A percentile compares a stretch with the other conserved stretches of the same genome.
Evolutionary conservation across 2,113 vertebrate species (phyloP).

Genomic region (Sminthopsis crassicaudata): DNA sequence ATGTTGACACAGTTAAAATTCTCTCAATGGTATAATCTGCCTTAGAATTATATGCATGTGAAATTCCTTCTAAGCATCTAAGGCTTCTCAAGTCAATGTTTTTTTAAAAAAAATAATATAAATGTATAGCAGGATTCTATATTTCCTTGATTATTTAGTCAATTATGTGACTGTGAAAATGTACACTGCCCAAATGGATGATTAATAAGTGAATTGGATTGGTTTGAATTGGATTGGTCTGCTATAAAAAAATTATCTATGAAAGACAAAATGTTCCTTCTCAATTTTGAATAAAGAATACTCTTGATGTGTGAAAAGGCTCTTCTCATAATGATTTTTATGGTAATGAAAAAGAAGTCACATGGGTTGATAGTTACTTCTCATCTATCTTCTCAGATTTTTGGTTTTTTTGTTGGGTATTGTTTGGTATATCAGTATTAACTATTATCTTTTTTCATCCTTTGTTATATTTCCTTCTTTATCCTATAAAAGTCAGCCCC

Average conservation of each 20-base stretch:
- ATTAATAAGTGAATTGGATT: background rate
- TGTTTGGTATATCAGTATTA: background rate
- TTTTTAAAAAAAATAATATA: background rate
- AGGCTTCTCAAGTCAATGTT: background rate
- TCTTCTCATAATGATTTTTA: background rate
- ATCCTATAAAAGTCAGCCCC: background rate
- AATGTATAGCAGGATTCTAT: background rate
- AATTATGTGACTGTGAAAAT: background rate
- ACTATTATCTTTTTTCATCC: background rate
- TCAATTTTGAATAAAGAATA: background rate
- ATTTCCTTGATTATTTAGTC: background rate
- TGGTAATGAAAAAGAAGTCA: background rate
- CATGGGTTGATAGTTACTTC: background rate
- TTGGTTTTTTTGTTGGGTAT: too few relatives aligned
- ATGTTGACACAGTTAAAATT: background rate
- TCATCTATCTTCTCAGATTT: too few relatives aligned
- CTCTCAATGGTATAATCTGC: background rate
- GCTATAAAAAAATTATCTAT: background rate
- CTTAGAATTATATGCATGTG: background rate
- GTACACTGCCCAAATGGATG: background rate
- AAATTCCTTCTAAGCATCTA: background rate
- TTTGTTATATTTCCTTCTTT: background rate
- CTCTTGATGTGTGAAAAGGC: background rate
- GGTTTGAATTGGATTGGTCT: background rate
- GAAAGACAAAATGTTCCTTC: background rate